Percentiles rank a stretch among this genome's conserved stretches.
These are phyloP conservation scores for Orestias chungarensis DNA, from an alignment of 2,797 vertebrate species.

Conservation along the genomic window DNA sequence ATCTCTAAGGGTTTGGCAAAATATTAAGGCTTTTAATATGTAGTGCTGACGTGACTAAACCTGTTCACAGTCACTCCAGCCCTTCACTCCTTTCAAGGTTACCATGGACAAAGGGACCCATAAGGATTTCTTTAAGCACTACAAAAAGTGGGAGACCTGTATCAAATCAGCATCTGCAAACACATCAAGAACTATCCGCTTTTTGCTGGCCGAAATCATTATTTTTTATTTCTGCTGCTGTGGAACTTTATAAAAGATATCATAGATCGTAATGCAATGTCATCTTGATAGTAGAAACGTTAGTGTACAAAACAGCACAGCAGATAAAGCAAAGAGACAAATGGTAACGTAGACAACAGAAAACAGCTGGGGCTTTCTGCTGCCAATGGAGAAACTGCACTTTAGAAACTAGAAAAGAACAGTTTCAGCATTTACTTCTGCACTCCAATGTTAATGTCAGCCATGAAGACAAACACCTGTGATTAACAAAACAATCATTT, in stretches of 20 bases:
- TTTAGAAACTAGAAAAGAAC: constrained; percentile 54
- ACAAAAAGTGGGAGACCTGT: constrained; percentile 37
- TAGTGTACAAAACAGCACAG: constrained; percentile 52
- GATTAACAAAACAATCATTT: not conserved
- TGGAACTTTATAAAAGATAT: constrained; percentile 59
- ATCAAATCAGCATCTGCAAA: constrained; percentile 64
- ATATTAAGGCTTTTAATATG: constrained; percentile 1
- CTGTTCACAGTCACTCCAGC: constrained; percentile 53
- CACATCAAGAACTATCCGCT: constrained; percentile 48
- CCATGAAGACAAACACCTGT: not conserved
- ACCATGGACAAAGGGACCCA: constrained; percentile 41
- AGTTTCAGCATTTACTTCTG: constrained; percentile 44
- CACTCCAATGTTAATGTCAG: not conserved
- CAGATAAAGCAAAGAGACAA: constrained; percentile 62
- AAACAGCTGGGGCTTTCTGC: constrained; percentile 53
- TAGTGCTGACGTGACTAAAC: constrained; percentile 45
- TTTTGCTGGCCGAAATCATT: constrained; percentile 26
- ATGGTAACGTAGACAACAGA: constrained; percentile 47
- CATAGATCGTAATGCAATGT: constrained; percentile 58
- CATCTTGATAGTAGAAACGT: constrained; percentile 53
- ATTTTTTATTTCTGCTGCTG: constrained; percentile 20
- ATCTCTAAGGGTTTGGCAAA: not conserved
- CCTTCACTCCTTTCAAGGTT: constrained; percentile 62
- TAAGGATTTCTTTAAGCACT: constrained; percentile 33
- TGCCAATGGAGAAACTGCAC: constrained; percentile 41